Base-by-base conservation (phyloP, 1,140 invertebrate genomes). In the Cyclargus thomasi region DNA sequence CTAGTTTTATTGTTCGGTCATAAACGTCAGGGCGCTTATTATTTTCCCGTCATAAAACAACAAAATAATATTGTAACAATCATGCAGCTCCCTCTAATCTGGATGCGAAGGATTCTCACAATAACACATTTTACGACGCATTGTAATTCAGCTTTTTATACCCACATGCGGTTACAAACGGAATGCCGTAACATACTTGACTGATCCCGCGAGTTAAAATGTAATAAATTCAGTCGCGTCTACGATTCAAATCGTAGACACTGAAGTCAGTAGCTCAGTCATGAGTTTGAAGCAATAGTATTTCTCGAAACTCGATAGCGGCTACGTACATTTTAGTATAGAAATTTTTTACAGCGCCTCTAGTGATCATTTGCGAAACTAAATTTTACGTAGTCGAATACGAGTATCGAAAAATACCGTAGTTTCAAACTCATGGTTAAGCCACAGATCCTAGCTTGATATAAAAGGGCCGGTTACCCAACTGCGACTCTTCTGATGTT, bases 41-140 rank as follows among this genome's bases (percentile, higher is more conserved):
- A 89, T 89, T 89, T 87, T 84, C 80, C 76, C 69, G 81, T 86
- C 83, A 74, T 87, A 88, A 86, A 88, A 85, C 82, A 85, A 85
- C 79, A 81, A 82, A 84, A 88, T 85, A 86, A 86, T 85, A 83
- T 79, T 81, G 78, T 80, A 71, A 82, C 85, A 82, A 81, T 86
- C 83, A 83, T 81, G 70, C 79, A 70, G 64, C 77, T 55, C 82
- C 77, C 85, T 77, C 71, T 82, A 80, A 85, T 80, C 78, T 79
- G 73, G 70, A 72, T 74, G 74, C 71, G 72, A 75, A 74, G 78
- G 73, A 82, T 82, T 85, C 78, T 70, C 77, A 76, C 73, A 77
- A 72, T 75, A 79, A 77, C 74, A 82, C 73, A 75, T 81, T 87
- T 87, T 87, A 87, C 85, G 74, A 74, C 78, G 64, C 65, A 78